Conservation (phyloP, 2,113 vertebrate species). For the Lontra canadensis region DNA sequence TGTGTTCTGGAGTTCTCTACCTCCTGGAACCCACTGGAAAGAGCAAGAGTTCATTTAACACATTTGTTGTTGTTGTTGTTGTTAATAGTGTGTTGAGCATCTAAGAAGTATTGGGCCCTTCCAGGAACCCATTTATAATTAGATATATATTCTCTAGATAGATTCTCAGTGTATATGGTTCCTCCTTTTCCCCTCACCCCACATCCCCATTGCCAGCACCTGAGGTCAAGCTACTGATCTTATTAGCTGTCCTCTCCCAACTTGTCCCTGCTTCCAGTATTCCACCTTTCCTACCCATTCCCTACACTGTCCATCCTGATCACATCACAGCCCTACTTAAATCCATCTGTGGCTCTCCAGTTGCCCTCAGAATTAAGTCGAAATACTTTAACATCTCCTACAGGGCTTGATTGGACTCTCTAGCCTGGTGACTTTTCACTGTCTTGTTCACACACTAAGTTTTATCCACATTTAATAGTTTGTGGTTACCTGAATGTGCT, state of each 20-base stretch:
- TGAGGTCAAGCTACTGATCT: not conserved
- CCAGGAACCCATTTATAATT: not conserved
- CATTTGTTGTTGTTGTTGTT: not conserved
- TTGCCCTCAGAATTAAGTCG: not conserved
- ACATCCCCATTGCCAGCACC: not conserved
- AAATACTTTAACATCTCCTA: not conserved
- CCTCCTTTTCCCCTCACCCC: not conserved
- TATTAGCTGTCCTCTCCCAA: not conserved
- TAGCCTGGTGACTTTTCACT: not conserved
- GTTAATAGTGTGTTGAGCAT: not conserved
- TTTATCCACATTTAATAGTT: not conserved
- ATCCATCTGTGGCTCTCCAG: not conserved
- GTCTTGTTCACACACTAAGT: not conserved
- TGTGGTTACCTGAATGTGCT: not conserved
- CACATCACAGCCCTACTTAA: not conserved
- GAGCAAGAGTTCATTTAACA: not conserved
- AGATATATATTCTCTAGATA: not conserved
- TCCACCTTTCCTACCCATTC: not conserved
- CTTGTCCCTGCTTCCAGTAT: not conserved
- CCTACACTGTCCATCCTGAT: not conserved
- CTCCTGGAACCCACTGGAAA: not conserved
- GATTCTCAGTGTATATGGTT: not conserved
- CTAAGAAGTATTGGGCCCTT: not conserved
- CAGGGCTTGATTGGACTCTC: not conserved
- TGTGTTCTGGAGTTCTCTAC: not conserved